Evolutionary conservation across 2,797 vertebrate genomes (phyloP), one percentile per base, ranked within the genome.

Genomic region (Malacoraja senta): DNA sequence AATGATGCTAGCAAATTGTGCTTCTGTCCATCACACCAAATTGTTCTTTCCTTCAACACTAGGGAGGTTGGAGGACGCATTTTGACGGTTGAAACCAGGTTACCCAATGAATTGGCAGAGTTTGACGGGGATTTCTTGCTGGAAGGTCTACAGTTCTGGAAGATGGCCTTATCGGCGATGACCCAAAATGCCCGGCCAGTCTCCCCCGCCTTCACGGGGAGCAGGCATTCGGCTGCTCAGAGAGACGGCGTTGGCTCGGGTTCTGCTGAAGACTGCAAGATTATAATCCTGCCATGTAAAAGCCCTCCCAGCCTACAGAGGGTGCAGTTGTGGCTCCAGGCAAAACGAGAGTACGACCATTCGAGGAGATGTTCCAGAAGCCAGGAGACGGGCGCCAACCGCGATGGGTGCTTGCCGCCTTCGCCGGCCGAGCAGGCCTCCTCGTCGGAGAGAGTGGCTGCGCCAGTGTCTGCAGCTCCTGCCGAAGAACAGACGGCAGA

Each of bases 151-250:
- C 96, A 96, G 88, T 98, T 99, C 92, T 99, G 99, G 99, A 99
- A 99, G 96, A 98, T 97, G 0, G 98, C 98, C 0, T 99, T 99
- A 96, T 98, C 97, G 61, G 98, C 97, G 93, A 99, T 99, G 98
- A 98, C 98, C 8, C 97, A 96, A 78, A 94, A 95, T 94, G 95
- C 96, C 94, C 95, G 95, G 94, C 96, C 96, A 71, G 96, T 96
- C 0, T 96, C 96, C 94, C 97, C 97, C 19, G 95, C 95, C 93
- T 95, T 94, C 93, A 96, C 94, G 79, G 96, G 94, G 93, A 93
- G 91, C 94, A 96, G 94, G 80, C 94, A 93, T 76, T 15, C 95
- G 91, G 93, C 96, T 91, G 95, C 94, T 93, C 95, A 95, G 93
- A 94, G 94, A 93, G 95, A 94, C 94, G 19, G 94, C 94, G 0